Percentiles rank a stretch among this genome's conserved stretches.
phyloP scores from a whole-genome alignment of 2,888 invertebrate genomes.

The Opisthograptis luteolata region DNA sequence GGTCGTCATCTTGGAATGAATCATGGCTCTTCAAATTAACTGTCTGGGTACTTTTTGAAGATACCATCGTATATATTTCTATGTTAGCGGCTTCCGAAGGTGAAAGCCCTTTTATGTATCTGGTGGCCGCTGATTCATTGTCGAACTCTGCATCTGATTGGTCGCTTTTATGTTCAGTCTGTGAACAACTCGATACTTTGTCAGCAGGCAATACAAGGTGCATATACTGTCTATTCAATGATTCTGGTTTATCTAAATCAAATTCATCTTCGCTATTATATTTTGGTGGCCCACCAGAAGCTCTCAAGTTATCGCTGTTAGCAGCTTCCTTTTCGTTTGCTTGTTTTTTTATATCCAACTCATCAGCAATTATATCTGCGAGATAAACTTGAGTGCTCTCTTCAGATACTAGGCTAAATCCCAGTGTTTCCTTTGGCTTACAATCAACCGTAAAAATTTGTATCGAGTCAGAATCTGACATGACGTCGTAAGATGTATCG shows the following conservation, averaged over 20 bases:
- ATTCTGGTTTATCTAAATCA: conserved; percentile 7
- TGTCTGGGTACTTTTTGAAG: conserved; percentile 12
- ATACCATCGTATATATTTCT: conserved; percentile 7
- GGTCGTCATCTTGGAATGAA: not conserved
- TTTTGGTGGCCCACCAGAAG: not conserved
- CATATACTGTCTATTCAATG: conserved; percentile 10
- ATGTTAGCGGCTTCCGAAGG: conserved; percentile 6
- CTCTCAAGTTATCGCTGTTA: conserved; percentile 3
- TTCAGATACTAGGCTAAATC: conserved; percentile 8
- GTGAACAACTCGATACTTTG: conserved; percentile 2
- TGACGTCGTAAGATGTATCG: conserved; percentile 1
- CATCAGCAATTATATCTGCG: not conserved
- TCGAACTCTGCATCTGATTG: conserved; percentile 1
- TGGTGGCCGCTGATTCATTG: conserved; percentile 6
- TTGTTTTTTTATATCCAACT: not conserved
- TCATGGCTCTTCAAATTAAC: not conserved
- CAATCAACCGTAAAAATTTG: not conserved
- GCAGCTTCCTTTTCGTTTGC: conserved; percentile 19
- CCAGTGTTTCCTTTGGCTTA: conserved; percentile 6
- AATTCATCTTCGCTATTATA: conserved; percentile 13
- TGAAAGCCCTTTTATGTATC: conserved; percentile 7
- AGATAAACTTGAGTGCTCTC: conserved; percentile 1
- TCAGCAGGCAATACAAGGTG: conserved; percentile 6
- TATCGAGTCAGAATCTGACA: conserved; percentile 1
- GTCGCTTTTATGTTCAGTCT: conserved; percentile 6